Evolutionary conservation across 2,113 vertebrate species (phyloP), one percentile per base, ranked within the genome.

Genomic region (Lipophrys pholis): DNA sequence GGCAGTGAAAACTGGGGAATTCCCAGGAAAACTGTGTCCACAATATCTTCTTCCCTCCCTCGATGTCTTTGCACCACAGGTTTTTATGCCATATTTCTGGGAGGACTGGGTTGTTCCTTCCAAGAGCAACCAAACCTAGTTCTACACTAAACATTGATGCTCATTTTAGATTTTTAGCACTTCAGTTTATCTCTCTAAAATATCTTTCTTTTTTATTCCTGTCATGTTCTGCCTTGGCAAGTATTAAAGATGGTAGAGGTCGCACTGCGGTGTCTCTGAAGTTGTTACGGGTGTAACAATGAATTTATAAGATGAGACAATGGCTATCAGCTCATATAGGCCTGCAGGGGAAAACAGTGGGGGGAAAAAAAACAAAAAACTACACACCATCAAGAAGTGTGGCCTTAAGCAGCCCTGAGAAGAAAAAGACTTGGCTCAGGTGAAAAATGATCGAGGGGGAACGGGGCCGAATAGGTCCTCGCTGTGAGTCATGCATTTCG

Each of bases 11-110:
- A 69, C 48, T 9, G 53, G 53, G 48, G 51, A 14, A 53, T 49
- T 77, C 61, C 36, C 50, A 41, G 9, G 17, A 60, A 63, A 62
- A 35, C 49, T 45, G 21, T 46, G 17, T 10, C 38, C 53, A 61
- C 55, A 67, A 3, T 7, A 56, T 60, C 30, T 7, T 72, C 38
- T n/a, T 45, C 21, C 67, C 12, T 43, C 16, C 35, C 35, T 51
- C 30, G n/a, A n/a, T n/a, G n/a, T n/a, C 16, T 58, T 68, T 84
- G 78, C 49, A 63, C 67, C 5, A 5, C n/a, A 70, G 38, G 52
- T 64, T 41, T 7, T 56, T 53, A 65, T 67, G 53, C 64, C 74
- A 43, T 61, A 76, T 45, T 82, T 69, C 69, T 79, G 30, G 56
- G 66, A 35, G 53, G 57, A 64, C 56, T 72, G 67, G 11, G 68